Conservation (phyloP, 2,113 vertebrate genomes). For the Sinocyclocheilus grahami region DNA sequence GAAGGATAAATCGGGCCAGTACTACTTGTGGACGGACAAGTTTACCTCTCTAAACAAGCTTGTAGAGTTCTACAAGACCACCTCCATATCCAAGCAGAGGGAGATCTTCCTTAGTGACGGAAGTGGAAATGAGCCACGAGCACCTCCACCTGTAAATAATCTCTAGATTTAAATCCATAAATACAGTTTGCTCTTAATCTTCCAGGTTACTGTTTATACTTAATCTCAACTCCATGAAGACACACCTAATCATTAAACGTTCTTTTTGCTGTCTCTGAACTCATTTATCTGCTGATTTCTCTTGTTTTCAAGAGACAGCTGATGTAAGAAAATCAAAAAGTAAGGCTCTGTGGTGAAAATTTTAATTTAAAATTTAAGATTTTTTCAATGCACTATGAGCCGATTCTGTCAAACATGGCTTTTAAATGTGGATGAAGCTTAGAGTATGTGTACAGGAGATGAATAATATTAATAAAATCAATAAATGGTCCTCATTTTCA, state of each 20-base stretch:
- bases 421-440: background rate
- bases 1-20: constrained; percentile 86
- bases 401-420: background rate
- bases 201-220: background rate
- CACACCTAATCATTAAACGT: background rate
- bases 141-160: constrained; percentile 49
- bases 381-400: background rate
- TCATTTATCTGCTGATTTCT: background rate
- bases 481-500: constrained; percentile 33
- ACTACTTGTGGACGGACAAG: constrained; percentile 94
- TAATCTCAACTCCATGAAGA: background rate
- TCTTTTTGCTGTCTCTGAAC: background rate
- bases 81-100: constrained; percentile 89
- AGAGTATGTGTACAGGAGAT: background rate
- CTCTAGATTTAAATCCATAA: background rate
- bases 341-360: background rate
- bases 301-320: background rate
- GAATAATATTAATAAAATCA: background rate
- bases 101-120: constrained; percentile 86
- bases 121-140: constrained; percentile 60
- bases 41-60: constrained; percentile 92
- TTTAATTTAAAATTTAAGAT: background rate
- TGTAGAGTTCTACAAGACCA: constrained; percentile 89
- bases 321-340: background rate
- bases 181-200: background rate